Base-by-base conservation (phyloP, 2,797 vertebrate species). In the Myripristis jacobus region DNA sequence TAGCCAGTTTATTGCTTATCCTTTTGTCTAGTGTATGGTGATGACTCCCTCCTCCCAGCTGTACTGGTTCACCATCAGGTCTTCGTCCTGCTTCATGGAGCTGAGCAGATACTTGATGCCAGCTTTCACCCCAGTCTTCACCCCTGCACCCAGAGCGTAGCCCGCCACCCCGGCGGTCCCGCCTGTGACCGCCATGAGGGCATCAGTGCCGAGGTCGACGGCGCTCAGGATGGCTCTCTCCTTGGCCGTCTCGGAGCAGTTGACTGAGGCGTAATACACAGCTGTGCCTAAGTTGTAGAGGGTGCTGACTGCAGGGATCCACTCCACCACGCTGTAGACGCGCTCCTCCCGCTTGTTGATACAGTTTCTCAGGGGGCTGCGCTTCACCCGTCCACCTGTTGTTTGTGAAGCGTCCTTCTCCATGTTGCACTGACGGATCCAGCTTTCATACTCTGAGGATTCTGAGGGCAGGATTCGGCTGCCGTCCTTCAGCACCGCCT, bases 281-380 rank as follows among this genome's bases (percentile, higher is more conserved):
- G 96, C 95, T 4, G 95, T 96, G 64, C 95, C 97, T 0, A 97
- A 80, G 85, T 93, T 97, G 84, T 98, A 98, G 77, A 94, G 94
- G 1, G 93, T 92, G 87, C 94, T 95, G 70, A 96, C 92, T 0
- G 31, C 91, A 0, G 97, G 96, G 59, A 97, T 89, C 94, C 94
- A 95, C 58, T 88, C 89, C 79, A 96, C 52, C 19, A 95, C 89
- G 0, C 2, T 67, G 69, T 97, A 92, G 1, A 96, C 93, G 0
- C 57, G 67, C 70, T 84, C 58, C 66, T 99, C 97, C 0, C 63
- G 87, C 12, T 88, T 72, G 3, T 93, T 91, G 11, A 81, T 69
- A 22, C 96, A 97, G 47, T 66, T 80, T 2, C 58, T 67, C 56
- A 57, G 80, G 19, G 73, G 22, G 67, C 87, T 88, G 19, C 92